Evolutionary conservation across 2,797 vertebrate species (phyloP).

Genomic region (Parauchenoglanis ngamensis): DNA sequence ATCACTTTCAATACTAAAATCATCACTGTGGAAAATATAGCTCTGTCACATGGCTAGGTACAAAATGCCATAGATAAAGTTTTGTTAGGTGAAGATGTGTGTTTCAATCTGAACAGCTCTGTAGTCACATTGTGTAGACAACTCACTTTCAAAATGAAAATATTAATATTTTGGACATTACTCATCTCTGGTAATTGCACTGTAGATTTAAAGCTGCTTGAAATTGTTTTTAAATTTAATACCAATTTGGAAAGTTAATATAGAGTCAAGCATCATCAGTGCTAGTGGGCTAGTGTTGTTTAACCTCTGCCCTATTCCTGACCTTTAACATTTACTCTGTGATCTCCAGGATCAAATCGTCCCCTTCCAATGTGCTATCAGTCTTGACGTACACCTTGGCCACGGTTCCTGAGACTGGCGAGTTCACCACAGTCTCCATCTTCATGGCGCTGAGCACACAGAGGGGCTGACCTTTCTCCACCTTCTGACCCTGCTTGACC

Average conservation of each 20-base stretch:
- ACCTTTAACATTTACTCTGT: constrained; percentile 63
- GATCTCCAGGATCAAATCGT: constrained; percentile 92
- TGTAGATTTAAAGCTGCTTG: neutral
- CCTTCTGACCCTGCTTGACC: constrained; percentile 77
- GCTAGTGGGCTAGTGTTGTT: neutral
- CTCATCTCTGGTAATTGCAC: neutral
- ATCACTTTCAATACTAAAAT: constrained; percentile 25
- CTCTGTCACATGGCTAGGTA: neutral
- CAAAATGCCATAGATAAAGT: neutral
- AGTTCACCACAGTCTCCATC: constrained; percentile 96
- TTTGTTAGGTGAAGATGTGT: constrained; percentile 15
- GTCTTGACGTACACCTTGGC: constrained; percentile 76
- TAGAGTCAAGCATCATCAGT: neutral
- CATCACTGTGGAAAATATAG: constrained; percentile 38
- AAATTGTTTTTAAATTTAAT: constrained; percentile 23
- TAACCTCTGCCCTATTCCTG: neutral
- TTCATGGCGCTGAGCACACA: constrained; percentile 96
- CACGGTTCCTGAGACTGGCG: constrained; percentile 82
- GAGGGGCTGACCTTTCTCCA: constrained; percentile 89
- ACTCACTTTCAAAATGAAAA: constrained; percentile 2
- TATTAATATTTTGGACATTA: neutral
- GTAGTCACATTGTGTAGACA: neutral
- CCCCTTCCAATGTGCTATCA: constrained; percentile 87
- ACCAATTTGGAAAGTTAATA: constrained; percentile 11
- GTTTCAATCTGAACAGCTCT: constrained; percentile 1